Base-by-base conservation (phyloP, 1,140 invertebrate species). In the Arctopsyche grandis region DNA sequence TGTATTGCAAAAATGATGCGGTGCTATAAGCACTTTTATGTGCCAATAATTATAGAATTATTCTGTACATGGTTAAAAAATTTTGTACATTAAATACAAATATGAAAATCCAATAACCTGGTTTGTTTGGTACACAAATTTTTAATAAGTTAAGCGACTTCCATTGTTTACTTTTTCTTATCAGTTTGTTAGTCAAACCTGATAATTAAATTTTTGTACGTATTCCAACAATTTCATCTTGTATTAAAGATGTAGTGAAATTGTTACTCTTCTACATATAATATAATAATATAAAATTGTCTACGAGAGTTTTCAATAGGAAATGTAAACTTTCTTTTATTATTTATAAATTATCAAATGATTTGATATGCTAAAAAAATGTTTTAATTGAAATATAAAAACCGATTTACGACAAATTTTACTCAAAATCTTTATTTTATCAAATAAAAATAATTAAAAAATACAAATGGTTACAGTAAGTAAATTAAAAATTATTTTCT, bases 41-140 rank as follows among this genome's bases (percentile, higher is more conserved):
- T 66, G 63, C 63, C 63, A 66, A 66, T 66, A 66, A 66, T 12
- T 26, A 66, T 66, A 66, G 63, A 66, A 66, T 66, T 66, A 66
- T 66, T 66, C 63, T 66, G 63, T 66, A 66, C 63, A 66, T 66
- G 63, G 21, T 66, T 22, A 9, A 26, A 12, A 9, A 66, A 66
- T 66, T 66, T 66, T 66, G 63, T 66, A 66, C 24, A 26, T 66
- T 66, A 66, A 66, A 66, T 66, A 66, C 22, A 66, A 60, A 26
- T 66, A 66, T 66, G 24, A 66, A 66, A 66, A 66, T 22, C 19
- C 21, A 26, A 66, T 22, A 26, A 29, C 12, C 22, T 26, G 26
- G 24, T 66, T 66, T 66, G 63, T 66, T 66, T 26, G 12, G 10
- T 26, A 26, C 21, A 26, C 21, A 22, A 22, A 21, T 19, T 63